These are phyloP conservation scores for Cheilosia grossa DNA, from an alignment of 2,888 invertebrate species.

Conservation along the genomic window DNA sequence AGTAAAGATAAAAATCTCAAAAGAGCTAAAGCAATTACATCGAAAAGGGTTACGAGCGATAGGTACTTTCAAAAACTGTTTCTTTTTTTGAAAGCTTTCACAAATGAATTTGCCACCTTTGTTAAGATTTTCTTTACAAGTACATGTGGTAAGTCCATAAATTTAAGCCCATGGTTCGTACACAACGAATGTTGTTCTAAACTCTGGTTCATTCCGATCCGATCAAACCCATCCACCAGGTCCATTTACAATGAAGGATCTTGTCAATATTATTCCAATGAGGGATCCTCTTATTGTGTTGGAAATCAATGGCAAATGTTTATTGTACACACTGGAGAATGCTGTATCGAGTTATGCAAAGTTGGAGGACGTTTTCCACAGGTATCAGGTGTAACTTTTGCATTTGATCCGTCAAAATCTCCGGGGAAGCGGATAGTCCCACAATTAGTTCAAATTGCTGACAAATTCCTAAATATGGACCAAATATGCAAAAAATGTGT, in stretches of 20 bases:
- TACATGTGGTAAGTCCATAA: too few species aligned
- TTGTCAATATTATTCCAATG: constrained; percentile 93
- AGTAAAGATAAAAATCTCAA: background rate
- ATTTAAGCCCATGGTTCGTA: too few species aligned
- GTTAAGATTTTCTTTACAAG: too few species aligned
- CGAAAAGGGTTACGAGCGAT: background rate
- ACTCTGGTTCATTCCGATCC: constrained; percentile 87
- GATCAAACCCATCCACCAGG: constrained; percentile 89
- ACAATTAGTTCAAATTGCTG: constrained; percentile 91
- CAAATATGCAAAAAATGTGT: constrained; percentile 91
- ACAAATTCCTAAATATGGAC: constrained; percentile 89
- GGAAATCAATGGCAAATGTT: constrained; percentile 87
- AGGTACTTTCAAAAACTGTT: too few species aligned
- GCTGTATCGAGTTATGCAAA: constrained; percentile 93
- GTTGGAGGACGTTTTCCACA: constrained; percentile 94
- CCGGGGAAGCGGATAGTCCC: constrained; percentile 89
- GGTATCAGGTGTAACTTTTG: constrained; percentile 90
- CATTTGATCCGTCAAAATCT: constrained; percentile 89
- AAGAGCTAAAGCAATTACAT: background rate
- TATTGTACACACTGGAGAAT: constrained; percentile 91
- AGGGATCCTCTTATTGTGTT: constrained; percentile 92
- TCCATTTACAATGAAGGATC: constrained; percentile 92
- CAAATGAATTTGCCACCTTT: too few species aligned
- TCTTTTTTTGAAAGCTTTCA: too few species aligned
- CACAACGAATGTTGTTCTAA: constrained; percentile 86